phyloP scores from a whole-genome alignment of 2,113 vertebrate species.

The Urocolius indicus region DNA sequence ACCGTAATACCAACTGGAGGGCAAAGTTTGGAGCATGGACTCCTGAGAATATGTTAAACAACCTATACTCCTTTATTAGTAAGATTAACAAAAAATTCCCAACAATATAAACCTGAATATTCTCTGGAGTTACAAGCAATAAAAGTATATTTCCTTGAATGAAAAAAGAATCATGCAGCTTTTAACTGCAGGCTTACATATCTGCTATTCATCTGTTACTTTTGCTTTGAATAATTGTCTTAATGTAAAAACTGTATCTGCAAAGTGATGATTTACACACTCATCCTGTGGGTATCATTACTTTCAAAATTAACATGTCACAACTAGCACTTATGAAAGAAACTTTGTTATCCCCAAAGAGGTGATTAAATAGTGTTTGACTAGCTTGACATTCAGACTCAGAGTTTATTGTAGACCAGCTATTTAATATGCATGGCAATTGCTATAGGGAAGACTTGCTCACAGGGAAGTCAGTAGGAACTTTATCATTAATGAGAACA shows the following conservation, averaged over 20 bases:
- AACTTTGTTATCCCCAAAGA: background rate
- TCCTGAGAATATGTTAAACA: constrained; percentile 74
- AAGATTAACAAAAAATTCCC: constrained; percentile 13
- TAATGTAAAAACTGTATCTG: background rate
- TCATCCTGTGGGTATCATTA: background rate
- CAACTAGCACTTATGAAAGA: background rate
- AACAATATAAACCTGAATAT: constrained; percentile 30
- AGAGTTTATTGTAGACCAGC: background rate
- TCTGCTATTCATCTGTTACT: constrained; percentile 37
- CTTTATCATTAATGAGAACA: background rate
- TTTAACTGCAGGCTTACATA: constrained; percentile 40
- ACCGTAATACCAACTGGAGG: constrained; percentile 80
- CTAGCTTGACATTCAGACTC: background rate
- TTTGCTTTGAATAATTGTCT: constrained; percentile 32
- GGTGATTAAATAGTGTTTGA: background rate
- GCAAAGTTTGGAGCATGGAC: constrained; percentile 75
- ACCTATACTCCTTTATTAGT: constrained; percentile 69
- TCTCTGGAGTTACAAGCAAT: constrained; percentile 40
- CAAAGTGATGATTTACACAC: constrained; percentile 60
- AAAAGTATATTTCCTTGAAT: background rate
- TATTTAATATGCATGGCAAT: background rate
- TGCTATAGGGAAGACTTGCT: background rate
- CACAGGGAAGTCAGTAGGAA: background rate
- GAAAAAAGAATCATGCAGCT: background rate
- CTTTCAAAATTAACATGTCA: background rate